phyloP scores from a whole-genome alignment of 2,797 vertebrate genomes.

The Sarcoramphus papa region DNA sequence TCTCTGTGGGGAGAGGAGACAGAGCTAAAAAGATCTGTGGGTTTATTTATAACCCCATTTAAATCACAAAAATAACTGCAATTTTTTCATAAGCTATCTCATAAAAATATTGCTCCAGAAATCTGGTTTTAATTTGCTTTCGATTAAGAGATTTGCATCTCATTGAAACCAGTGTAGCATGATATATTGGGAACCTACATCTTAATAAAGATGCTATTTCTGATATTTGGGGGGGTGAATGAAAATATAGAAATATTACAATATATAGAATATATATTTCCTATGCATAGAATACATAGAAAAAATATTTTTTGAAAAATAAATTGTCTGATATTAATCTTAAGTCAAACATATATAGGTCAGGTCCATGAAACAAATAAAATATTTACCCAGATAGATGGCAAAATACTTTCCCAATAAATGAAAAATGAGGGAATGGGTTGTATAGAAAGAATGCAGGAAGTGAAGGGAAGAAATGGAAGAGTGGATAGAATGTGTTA shows the following conservation, averaged over 20 bases:
- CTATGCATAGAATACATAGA: neutral
- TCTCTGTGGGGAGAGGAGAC: neutral
- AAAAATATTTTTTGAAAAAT: neutral
- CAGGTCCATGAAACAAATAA: neutral
- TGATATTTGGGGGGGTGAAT: neutral
- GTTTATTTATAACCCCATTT: slow-evolving; percentile 38
- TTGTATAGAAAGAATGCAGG: neutral
- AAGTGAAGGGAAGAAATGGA: neutral
- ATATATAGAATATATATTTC: neutral
- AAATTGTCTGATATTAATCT: neutral
- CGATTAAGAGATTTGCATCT: neutral
- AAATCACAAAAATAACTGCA: slow-evolving; percentile 13
- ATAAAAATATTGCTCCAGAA: neutral
- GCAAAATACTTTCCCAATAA: neutral
- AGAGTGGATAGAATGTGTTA: neutral
- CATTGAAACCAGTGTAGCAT: neutral
- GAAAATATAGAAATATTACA: neutral
- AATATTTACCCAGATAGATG: neutral
- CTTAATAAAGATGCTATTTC: neutral
- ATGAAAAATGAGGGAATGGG: neutral
- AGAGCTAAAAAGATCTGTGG: neutral
- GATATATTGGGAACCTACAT: neutral
- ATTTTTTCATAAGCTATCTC: neutral
- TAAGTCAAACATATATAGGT: neutral
- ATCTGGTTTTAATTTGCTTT: neutral